These are phyloP conservation scores for Scartelaos histophorus DNA, from an alignment of 2,113 vertebrate species.

Conservation along the genomic window DNA sequence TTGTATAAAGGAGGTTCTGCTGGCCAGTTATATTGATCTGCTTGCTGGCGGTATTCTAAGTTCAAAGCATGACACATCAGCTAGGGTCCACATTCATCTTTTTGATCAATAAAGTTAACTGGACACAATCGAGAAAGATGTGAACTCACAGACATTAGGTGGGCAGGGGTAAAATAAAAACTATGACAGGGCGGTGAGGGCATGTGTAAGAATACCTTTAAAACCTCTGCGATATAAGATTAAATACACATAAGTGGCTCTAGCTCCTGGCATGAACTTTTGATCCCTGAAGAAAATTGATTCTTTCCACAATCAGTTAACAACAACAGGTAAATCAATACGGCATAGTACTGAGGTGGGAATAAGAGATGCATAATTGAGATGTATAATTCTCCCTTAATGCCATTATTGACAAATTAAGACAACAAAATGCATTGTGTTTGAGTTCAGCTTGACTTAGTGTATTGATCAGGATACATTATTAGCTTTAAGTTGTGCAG, in stretches of 20 bases:
- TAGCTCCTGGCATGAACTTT: background rate
- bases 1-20: constrained; percentile 2
- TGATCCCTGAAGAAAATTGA: background rate
- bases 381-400: background rate
- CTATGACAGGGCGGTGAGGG: background rate
- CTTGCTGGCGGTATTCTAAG: constrained; percentile 18
- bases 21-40: constrained; percentile 31
- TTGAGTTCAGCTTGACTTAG: constrained; percentile 16
- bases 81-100: constrained; percentile 36
- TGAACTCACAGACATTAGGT: constrained; percentile 6
- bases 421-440: constrained; percentile 7
- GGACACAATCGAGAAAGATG: constrained; percentile 25
- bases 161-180: constrained; percentile 2
- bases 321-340: background rate
- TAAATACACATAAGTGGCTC: background rate
- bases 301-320: background rate
- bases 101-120: constrained; percentile 40
- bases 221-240: background rate
- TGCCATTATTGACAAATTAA: constrained; percentile 16
- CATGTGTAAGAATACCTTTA: background rate
- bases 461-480: constrained; percentile 35
- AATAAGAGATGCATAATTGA: background rate
- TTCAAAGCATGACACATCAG: constrained; percentile 18
- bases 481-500: constrained; percentile 34
- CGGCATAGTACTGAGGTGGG: background rate